A percentile compares a stretch with the other conserved stretches of the same genome.
These are phyloP conservation scores for Drosophila neotestacea DNA, from an alignment of 2,888 invertebrate genomes.

Conservation along the genomic window DNA sequence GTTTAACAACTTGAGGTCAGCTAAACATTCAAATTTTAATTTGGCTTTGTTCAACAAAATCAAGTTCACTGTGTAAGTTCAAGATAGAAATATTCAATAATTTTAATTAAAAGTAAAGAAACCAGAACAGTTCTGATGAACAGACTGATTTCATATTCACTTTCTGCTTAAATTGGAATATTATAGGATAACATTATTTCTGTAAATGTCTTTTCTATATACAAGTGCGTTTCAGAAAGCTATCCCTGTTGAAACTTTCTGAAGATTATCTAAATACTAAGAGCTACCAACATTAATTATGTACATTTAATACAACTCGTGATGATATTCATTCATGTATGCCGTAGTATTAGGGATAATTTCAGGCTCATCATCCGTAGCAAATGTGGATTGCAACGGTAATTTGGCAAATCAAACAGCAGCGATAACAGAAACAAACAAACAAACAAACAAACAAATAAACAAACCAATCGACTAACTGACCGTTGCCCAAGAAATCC, in stretches of 20 bases:
- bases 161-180: too few relatives aligned
- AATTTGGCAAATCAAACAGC: constrained; percentile 54
- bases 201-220: not conserved
- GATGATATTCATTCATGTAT: constrained; percentile 12
- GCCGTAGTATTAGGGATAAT: constrained; percentile 1
- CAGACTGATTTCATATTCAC: too few relatives aligned
- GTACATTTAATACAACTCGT: not conserved
- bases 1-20: too few relatives aligned
- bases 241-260: not conserved
- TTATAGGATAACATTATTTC: too few relatives aligned
- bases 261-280: not conserved
- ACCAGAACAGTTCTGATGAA: too few relatives aligned
- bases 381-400: constrained; percentile 61
- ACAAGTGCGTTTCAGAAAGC: not conserved
- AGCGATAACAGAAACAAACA: constrained; percentile 34
- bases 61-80: too few relatives aligned
- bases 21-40: too few relatives aligned
- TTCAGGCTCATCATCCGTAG: constrained; percentile 28
- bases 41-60: too few relatives aligned
- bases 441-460: constrained; percentile 43
- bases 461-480: constrained; percentile 33
- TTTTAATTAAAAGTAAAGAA: too few relatives aligned
- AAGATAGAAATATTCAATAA: too few relatives aligned
- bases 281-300: not conserved
- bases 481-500: not conserved